These are phyloP conservation scores for Tanytarsus gracilentus DNA, from an alignment of 2,888 invertebrate genomes.

Conservation along the genomic window DNA sequence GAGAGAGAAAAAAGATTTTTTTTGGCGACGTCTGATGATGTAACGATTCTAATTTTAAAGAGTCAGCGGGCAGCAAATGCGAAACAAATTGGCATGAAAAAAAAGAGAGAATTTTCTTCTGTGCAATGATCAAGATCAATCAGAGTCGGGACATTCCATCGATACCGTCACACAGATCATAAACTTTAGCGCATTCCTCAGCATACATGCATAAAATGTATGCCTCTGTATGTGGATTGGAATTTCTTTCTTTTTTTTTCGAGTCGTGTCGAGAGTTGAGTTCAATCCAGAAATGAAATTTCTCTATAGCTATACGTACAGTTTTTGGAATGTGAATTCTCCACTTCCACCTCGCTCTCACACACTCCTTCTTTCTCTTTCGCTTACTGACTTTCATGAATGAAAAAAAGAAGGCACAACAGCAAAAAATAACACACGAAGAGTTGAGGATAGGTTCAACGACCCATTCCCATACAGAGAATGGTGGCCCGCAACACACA, in stretches of 20 bases:
- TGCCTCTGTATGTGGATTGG: too few species aligned
- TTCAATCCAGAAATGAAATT: neutral
- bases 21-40: slow-evolving; percentile 2
- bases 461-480: slow-evolving; percentile 5
- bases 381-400: slow-evolving; percentile 4
- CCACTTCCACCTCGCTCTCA: neutral
- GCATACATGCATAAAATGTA: too few species aligned
- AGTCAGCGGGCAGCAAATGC: neutral
- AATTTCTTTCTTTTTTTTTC: too few species aligned
- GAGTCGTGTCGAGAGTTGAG: too few species aligned
- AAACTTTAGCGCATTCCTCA: too few species aligned
- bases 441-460: neutral
- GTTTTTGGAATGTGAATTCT: slow-evolving; percentile 14
- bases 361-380: neutral
- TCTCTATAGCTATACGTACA: neutral
- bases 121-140: too few species aligned
- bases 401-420: slow-evolving; percentile 11
- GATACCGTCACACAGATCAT: too few species aligned
- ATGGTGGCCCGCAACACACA: neutral
- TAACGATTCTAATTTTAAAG: slow-evolving; percentile 17
- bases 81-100: neutral
- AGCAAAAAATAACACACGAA: neutral
- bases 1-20: slow-evolving; percentile 2
- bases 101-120: too few species aligned
- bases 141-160: too few species aligned